Conservation (phyloP, 2,888 invertebrate species). For the Drosophila dives region DNA sequence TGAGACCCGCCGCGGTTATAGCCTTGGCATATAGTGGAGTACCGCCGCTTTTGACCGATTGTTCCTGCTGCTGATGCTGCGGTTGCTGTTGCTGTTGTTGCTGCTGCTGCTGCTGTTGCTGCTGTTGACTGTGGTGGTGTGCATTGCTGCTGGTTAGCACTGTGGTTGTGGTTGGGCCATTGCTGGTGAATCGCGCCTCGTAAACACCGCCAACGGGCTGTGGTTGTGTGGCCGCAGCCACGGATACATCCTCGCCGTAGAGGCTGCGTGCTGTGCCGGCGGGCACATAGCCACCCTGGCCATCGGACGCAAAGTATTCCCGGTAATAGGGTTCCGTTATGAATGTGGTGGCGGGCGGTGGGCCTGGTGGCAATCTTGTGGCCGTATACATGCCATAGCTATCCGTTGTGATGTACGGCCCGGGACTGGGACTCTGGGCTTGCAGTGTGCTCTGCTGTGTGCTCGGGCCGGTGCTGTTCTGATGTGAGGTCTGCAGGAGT, state of each 20-base stretch:
- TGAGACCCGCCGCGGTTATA: conserved; percentile 91
- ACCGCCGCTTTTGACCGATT: conserved; percentile 76
- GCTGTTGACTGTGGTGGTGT: conserved; percentile 58
- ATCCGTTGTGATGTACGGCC: conserved; percentile 84
- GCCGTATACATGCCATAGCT: conserved; percentile 85
- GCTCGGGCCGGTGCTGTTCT: conserved; percentile 54
- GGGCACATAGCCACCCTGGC: conserved; percentile 84
- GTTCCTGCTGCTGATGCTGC: conserved; percentile 53
- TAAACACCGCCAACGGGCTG: conserved; percentile 80
- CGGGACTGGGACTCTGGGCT: conserved; percentile 85
- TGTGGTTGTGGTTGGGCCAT: conserved; percentile 71
- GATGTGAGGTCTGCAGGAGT: conserved; percentile 72
- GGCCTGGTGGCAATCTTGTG: conserved; percentile 81
- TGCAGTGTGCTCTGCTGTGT: conserved; percentile 80
- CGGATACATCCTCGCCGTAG: conserved; percentile 84
- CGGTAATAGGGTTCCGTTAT: conserved; percentile 90
- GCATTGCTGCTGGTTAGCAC: conserved; percentile 70
- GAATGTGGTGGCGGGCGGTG: conserved; percentile 86
- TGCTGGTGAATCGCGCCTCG: conserved; percentile 83
- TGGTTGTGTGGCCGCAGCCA: conserved; percentile 75
- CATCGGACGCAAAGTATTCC: conserved; percentile 90
- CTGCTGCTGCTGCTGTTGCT: conserved; percentile 52
- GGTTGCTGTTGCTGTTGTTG: conserved; percentile 62
- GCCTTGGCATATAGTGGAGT: conserved; percentile 85
- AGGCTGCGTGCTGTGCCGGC: conserved; percentile 81